phyloP scores from a whole-genome alignment of 2,888 invertebrate genomes.

The Brenthis ino region DNA sequence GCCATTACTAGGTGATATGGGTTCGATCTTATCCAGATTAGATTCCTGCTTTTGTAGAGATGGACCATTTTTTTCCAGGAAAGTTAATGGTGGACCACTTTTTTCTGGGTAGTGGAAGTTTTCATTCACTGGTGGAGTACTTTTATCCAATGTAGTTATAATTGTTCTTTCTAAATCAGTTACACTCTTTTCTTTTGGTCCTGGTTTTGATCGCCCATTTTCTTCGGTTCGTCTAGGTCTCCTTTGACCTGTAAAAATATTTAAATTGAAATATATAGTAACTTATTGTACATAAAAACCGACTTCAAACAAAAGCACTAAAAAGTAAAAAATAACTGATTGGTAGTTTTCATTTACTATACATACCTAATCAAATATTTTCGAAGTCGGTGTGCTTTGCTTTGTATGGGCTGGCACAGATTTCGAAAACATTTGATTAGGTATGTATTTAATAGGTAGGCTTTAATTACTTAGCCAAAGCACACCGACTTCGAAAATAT shows the following conservation, averaged over 20 bases:
- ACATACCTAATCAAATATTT: no score
- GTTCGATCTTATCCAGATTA: not conserved
- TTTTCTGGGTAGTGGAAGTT: not conserved
- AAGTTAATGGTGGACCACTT: not conserved
- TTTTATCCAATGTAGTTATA: constrained; percentile 23
- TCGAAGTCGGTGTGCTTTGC: no score
- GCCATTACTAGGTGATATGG: no score
- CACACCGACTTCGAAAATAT: no score
- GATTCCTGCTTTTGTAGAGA: not conserved
- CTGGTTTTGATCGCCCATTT: not conserved
- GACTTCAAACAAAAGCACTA: no score
- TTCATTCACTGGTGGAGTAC: not conserved
- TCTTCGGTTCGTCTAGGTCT: not conserved
- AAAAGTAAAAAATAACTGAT: no score
- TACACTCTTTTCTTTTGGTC: constrained; percentile 6
- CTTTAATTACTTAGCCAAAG: no score
- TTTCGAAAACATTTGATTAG: no score
- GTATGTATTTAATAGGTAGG: no score
- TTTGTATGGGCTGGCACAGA: no score
- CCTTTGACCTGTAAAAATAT: constrained; percentile 13
- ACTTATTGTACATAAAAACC: not conserved
- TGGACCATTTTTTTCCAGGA: not conserved
- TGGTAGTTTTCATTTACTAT: no score
- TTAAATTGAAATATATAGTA: not conserved
- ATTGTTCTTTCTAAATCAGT: constrained; percentile 15